Evolutionary conservation across 2,888 invertebrate species (phyloP).

Genomic region (Timema podura): DNA sequence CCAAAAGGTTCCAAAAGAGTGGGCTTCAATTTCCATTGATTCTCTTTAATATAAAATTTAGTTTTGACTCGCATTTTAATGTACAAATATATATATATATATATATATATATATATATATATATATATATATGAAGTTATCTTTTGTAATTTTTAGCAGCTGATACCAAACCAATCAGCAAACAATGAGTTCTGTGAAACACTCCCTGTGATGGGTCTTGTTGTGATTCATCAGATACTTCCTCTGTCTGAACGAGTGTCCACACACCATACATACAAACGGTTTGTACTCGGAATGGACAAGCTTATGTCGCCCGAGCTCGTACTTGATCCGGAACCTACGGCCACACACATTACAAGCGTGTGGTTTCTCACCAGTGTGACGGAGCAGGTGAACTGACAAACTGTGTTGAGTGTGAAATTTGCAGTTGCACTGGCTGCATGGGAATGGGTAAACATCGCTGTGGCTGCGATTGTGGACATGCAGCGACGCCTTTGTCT

Average conservation of each 20-base stretch:
- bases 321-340: conserved; percentile 28
- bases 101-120: too few relatives aligned
- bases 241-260: conserved; percentile 47
- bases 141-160: too few relatives aligned
- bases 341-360: conserved; percentile 50
- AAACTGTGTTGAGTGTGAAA: conserved; percentile 54
- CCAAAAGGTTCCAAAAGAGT: too few relatives aligned
- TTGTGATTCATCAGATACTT: conserved; percentile 53
- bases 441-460: conserved; percentile 53
- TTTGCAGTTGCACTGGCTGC: conserved; percentile 54
- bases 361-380: conserved; percentile 54
- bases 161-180: neutral
- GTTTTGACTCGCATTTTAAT: too few relatives aligned
- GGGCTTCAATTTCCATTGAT: too few relatives aligned
- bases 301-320: conserved; percentile 44
- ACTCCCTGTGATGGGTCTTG: conserved; percentile 31
- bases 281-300: conserved; percentile 48
- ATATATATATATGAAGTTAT: too few relatives aligned
- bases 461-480: conserved; percentile 59
- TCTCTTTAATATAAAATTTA: too few relatives aligned
- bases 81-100: too few relatives aligned
- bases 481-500: conserved; percentile 59
- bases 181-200: neutral
- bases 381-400: conserved; percentile 52
- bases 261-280: conserved; percentile 31